Evolutionary conservation across 30 jellyfish, hydroid and myxozoan species (phyloP), one percentile per base, ranked within the genome.

Genomic region (Hydractinia echinata): DNA sequence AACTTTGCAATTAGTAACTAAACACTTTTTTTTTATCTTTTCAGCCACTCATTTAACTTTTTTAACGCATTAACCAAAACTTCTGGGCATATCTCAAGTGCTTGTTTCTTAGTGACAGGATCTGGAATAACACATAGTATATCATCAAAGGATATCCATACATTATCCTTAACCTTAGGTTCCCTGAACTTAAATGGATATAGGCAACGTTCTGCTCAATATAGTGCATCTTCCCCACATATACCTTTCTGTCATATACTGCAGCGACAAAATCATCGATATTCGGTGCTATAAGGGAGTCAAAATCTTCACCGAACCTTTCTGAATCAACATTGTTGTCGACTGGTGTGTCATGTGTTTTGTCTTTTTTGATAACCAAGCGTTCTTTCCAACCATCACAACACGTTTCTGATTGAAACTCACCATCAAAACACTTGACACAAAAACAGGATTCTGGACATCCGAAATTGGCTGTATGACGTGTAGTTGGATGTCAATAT

Each of bases 1-100:
- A n/a, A n/a, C n/a, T n/a, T n/a, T n/a, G n/a, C n/a, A n/a, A n/a
- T n/a, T n/a, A n/a, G n/a, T n/a, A n/a, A n/a, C n/a, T n/a, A n/a
- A n/a, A n/a, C n/a, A n/a, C n/a, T n/a, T n/a, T n/a, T n/a, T n/a
- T n/a, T n/a, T n/a, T n/a, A n/a, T n/a, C n/a, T n/a, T n/a, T n/a
- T n/a, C n/a, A n/a, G n/a, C n/a, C n/a, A n/a, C n/a, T n/a, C n/a
- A n/a, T n/a, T 58, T 11, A 58, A 58, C 69, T 58, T 58, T 58
- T n/a, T n/a, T 10, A 58, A n/a, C 11, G 19, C 79, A 20, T 13
- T 68, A 68, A 10, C 54, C 11, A 68, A 48, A 10, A 48, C 79
- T 13, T 68, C 79, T 68, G 79, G 79, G 54, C 79, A 68, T 10
- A 68, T 68, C 19, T 68, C 79, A 68, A 68, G 79, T 13, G 79